A percentile compares a stretch with the other conserved stretches of the same genome.
These are phyloP conservation scores for Benitochromis conjunctus DNA, from an alignment of 2,113 vertebrate genomes.

Conservation along the genomic window DNA sequence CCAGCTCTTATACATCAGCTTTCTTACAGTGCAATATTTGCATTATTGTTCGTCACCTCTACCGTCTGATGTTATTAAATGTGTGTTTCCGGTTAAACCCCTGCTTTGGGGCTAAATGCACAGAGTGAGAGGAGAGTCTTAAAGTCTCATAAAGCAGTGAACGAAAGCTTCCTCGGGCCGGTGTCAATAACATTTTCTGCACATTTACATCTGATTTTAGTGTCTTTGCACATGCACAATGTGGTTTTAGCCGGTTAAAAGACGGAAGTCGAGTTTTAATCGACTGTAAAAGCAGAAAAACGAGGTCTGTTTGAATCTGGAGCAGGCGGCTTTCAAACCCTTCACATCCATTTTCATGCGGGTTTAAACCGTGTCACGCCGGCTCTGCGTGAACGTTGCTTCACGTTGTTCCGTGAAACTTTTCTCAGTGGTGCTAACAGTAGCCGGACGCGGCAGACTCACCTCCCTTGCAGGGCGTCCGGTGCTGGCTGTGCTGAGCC, in stretches of 20 bases:
- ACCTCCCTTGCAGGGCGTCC: slow-evolving; percentile 97
- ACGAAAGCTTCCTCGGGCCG: background rate
- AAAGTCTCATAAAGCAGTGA: background rate
- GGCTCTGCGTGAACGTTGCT: background rate
- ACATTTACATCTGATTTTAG: background rate
- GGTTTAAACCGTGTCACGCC: background rate
- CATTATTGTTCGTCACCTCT: background rate
- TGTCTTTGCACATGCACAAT: background rate
- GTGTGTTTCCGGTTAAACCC: background rate
- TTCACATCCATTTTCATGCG: background rate
- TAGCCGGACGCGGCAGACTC: slow-evolving; percentile 14
- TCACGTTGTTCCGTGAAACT: background rate
- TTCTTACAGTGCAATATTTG: background rate
- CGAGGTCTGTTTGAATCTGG: background rate
- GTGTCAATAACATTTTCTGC: background rate
- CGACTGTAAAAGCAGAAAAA: background rate
- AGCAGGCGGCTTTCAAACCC: background rate
- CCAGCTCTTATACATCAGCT: background rate
- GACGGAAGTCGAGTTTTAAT: background rate
- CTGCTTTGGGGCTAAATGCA: background rate
- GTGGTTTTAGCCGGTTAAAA: background rate
- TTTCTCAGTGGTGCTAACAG: background rate
- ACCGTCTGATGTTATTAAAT: background rate
- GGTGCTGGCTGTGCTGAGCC: slow-evolving; percentile 97
- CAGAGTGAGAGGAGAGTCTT: background rate